phyloP scores from a whole-genome alignment of 2,113 vertebrate species.

The Strigops habroptila region DNA sequence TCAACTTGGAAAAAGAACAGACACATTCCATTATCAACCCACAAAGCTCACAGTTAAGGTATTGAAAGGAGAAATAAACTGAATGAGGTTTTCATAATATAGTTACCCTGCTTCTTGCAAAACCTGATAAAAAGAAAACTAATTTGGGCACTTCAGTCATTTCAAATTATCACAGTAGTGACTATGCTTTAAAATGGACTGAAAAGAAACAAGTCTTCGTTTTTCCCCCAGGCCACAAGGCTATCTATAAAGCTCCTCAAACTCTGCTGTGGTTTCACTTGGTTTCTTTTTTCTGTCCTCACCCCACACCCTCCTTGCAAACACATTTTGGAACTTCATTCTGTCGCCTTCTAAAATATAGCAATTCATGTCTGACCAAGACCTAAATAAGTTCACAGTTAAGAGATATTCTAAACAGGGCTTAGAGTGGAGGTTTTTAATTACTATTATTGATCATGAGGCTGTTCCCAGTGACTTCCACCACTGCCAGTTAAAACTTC shows the following conservation, averaged over 20 bases:
- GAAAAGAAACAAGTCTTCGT: not conserved
- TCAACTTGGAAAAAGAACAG: constrained; percentile 13
- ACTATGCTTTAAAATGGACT: not conserved
- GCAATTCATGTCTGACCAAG: not conserved
- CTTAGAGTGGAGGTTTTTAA: not conserved
- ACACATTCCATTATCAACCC: not conserved
- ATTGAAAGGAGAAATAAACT: not conserved
- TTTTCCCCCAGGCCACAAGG: not conserved
- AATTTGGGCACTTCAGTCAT: not conserved
- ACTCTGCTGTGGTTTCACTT: not conserved
- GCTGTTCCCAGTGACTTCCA: not conserved
- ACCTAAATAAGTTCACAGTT: not conserved
- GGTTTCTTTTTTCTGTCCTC: not conserved
- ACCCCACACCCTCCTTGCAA: not conserved
- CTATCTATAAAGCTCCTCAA: not conserved
- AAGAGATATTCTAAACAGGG: not conserved
- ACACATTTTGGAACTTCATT: not conserved
- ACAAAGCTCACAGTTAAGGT: not conserved
- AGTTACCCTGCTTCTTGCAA: not conserved
- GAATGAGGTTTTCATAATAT: not conserved
- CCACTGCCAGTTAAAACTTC: not conserved
- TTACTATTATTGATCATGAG: not conserved
- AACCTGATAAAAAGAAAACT: constrained; percentile 5
- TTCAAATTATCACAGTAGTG: not conserved
- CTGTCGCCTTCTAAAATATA: not conserved